A percentile compares a stretch with the other conserved stretches of the same genome.
phyloP scores from a whole-genome alignment of 1,140 invertebrate species.

The Tyrophagus putrescentiae region DNA sequence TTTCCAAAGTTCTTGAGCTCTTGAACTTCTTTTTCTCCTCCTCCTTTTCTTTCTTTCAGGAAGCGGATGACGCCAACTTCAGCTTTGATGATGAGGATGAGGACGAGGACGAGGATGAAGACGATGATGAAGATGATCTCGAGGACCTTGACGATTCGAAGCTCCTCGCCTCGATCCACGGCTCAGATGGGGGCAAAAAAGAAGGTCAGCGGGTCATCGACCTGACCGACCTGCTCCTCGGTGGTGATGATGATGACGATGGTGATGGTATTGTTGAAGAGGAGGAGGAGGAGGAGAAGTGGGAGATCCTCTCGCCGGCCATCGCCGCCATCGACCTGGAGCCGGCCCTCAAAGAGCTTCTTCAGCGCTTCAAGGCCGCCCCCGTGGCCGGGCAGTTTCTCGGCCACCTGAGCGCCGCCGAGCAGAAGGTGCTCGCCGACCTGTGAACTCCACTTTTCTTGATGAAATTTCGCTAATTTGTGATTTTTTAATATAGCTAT shows the following conservation, averaged over 20 bases:
- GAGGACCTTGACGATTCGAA: neutral
- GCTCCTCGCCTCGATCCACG: neutral
- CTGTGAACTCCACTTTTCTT: no score
- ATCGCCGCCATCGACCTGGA: constrained; percentile 1
- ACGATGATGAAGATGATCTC: neutral
- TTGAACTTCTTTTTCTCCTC: no score
- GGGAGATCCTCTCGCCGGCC: neutral
- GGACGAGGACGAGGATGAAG: neutral
- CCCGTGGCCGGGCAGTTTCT: constrained; percentile 3
- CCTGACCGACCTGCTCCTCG: neutral
- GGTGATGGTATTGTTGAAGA: neutral
- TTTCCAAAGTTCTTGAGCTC: no score
- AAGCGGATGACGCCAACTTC: neutral
- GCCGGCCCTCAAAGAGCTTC: neutral
- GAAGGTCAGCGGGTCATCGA: neutral
- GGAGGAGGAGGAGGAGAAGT: neutral
- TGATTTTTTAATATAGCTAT: no score
- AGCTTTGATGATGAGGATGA: neutral
- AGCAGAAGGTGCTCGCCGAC: neutral
- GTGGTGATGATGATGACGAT: neutral
- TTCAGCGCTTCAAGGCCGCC: neutral
- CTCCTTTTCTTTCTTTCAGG: no score
- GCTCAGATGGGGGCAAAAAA: neutral
- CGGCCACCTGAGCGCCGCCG: neutral
- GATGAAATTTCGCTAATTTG: no score